phyloP scores from a whole-genome alignment of 2,888 invertebrate genomes.

The Eretmocerus hayati region DNA sequence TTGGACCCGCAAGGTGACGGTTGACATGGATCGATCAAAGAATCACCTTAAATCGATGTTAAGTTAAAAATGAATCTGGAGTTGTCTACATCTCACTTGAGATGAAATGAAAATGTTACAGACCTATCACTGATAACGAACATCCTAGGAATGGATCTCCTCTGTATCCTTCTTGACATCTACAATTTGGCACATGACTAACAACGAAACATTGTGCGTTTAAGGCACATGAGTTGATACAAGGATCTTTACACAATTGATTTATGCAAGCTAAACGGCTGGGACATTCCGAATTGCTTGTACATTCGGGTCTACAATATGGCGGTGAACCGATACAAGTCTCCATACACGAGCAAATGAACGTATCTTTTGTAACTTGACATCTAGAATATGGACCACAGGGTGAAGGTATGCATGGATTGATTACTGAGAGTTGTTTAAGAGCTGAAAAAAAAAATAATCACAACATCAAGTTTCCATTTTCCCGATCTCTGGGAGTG shows the following conservation, averaged over 20 bases:
- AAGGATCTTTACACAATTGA: constrained; percentile 71
- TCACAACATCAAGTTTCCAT: too few species aligned
- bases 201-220: constrained; percentile 63
- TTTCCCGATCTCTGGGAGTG: too few species aligned
- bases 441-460: not conserved
- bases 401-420: constrained; percentile 55
- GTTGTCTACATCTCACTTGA: too few species aligned
- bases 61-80: not conserved
- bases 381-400: constrained; percentile 77
- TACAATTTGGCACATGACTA: constrained; percentile 62
- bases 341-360: constrained; percentile 67
- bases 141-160: constrained; percentile 58
- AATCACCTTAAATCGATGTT: not conserved
- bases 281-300: constrained; percentile 68
- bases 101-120: too few species aligned
- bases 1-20: constrained; percentile 73
- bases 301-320: constrained; percentile 73
- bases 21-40: constrained; percentile 50
- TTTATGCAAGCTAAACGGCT: constrained; percentile 65
- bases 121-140: constrained; percentile 44
- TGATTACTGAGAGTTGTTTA: constrained; percentile 36
- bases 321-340: constrained; percentile 66
- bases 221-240: constrained; percentile 62
- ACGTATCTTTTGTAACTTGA: constrained; percentile 58
- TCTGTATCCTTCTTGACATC: constrained; percentile 51